phyloP scores from a whole-genome alignment of 2,888 invertebrate genomes.

The Epirrhoe alternata region DNA sequence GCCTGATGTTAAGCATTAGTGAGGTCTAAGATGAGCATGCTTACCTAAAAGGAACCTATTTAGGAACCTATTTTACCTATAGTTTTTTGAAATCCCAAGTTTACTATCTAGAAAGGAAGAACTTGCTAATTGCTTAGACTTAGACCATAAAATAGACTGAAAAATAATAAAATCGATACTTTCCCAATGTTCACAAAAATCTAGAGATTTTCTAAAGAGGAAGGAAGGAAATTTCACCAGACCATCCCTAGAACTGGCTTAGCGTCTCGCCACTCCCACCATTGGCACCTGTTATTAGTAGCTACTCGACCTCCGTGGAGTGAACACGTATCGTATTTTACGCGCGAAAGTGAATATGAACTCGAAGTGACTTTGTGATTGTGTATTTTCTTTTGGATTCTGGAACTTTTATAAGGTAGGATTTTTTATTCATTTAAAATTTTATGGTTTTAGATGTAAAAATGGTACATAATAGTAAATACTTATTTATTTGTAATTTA shows the following conservation, averaged over 20 bases:
- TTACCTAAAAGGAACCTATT: too few relatives aligned
- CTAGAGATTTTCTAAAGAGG: conserved; percentile 37
- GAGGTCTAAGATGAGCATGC: too few relatives aligned
- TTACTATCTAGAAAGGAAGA: too few relatives aligned
- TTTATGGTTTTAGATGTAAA: not conserved
- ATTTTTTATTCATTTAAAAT: not conserved
- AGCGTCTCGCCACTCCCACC: conserved; percentile 61
- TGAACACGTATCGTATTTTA: conserved; percentile 53
- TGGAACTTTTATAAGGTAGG: conserved; percentile 31
- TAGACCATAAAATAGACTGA: conserved; percentile 1
- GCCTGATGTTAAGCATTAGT: too few relatives aligned
- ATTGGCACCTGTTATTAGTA: conserved; percentile 65
- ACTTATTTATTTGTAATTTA: not conserved
- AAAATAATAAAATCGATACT: not conserved
- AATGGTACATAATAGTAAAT: not conserved
- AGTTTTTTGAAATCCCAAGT: too few relatives aligned
- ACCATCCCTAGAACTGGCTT: conserved; percentile 48
- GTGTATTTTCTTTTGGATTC: conserved; percentile 36
- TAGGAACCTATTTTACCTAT: too few relatives aligned
- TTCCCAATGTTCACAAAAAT: conserved; percentile 18
- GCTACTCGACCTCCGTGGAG: conserved; percentile 69
- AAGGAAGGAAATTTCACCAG: conserved; percentile 52
- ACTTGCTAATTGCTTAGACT: too few relatives aligned
- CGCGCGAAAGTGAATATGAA: conserved; percentile 42
- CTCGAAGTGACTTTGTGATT: conserved; percentile 32